phyloP scores from a whole-genome alignment of 2,888 invertebrate genomes.

The Portevinia maculata region DNA sequence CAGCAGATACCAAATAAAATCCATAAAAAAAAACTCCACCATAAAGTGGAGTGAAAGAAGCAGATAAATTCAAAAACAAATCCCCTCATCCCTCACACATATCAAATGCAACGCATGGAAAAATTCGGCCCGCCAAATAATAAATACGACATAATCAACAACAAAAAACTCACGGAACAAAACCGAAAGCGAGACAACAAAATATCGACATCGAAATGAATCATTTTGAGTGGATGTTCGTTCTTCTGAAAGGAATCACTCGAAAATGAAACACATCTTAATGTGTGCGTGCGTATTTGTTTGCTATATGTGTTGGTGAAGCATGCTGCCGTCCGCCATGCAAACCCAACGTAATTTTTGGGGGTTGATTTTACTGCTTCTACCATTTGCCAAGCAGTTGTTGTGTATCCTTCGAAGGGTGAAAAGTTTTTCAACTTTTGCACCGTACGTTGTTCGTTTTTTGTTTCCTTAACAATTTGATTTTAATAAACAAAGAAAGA shows the following conservation, averaged over 20 bases:
- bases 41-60: neutral
- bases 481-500: constrained; percentile 68
- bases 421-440: constrained; percentile 81
- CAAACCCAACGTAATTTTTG: constrained; percentile 69
- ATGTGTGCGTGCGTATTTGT: constrained; percentile 27
- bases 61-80: constrained; percentile 14
- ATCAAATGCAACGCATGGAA: constrained; percentile 37
- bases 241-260: constrained; percentile 67
- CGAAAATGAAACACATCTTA: constrained; percentile 75
- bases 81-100: constrained; percentile 18
- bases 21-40: neutral
- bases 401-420: constrained; percentile 83
- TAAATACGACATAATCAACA: neutral
- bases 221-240: constrained; percentile 41
- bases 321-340: constrained; percentile 76
- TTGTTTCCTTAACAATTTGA: constrained; percentile 75
- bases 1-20: neutral
- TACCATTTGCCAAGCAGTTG: constrained; percentile 81
- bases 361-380: constrained; percentile 80
- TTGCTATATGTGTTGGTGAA: constrained; percentile 59
- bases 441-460: constrained; percentile 79
- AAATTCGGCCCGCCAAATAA: constrained; percentile 57
- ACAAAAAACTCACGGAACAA: constrained; percentile 40
- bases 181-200: constrained; percentile 39
- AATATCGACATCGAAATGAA: constrained; percentile 3